Conservation (phyloP, 2,113 vertebrate species). For the Hassar affinis region DNA sequence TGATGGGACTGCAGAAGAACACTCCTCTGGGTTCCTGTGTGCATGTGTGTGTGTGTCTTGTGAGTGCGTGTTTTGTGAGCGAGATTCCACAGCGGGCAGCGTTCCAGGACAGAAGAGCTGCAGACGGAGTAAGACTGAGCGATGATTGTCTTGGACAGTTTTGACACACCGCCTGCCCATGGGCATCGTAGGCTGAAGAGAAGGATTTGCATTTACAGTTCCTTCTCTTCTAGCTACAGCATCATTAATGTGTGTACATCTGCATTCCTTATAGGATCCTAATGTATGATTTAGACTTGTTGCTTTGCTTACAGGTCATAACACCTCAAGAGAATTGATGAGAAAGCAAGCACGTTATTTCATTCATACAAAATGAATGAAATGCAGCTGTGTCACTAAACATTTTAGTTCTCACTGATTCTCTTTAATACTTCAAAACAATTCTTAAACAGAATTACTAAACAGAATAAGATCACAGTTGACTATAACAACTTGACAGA, state of each 20-base stretch:
- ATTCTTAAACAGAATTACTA: background rate
- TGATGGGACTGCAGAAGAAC: background rate
- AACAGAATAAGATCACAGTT: background rate
- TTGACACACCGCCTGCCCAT: constrained; percentile 40
- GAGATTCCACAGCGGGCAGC: constrained; percentile 26
- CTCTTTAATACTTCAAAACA: background rate
- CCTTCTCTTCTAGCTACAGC: background rate
- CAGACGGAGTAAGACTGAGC: constrained; percentile 26
- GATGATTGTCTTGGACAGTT: constrained; percentile 50
- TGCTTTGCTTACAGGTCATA: constrained; percentile 1
- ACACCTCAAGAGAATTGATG: background rate
- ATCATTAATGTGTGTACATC: constrained; percentile 17
- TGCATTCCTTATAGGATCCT: constrained; percentile 6
- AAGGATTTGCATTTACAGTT: constrained; percentile 28
- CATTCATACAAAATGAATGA: background rate
- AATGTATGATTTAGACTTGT: background rate
- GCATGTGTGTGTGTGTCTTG: constrained; percentile 13
- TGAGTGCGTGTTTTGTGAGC: no score
- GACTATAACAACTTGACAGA: background rate
- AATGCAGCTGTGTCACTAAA: background rate
- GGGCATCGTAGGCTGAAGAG: constrained; percentile 20
- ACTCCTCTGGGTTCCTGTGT: background rate
- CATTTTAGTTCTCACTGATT: background rate
- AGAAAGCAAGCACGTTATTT: constrained; percentile 2
- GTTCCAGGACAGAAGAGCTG: constrained; percentile 4